A percentile compares a stretch with the other conserved stretches of the same genome.
phyloP scores from a whole-genome alignment of 92 coral and sea anemone species.

The Porites lobata region DNA sequence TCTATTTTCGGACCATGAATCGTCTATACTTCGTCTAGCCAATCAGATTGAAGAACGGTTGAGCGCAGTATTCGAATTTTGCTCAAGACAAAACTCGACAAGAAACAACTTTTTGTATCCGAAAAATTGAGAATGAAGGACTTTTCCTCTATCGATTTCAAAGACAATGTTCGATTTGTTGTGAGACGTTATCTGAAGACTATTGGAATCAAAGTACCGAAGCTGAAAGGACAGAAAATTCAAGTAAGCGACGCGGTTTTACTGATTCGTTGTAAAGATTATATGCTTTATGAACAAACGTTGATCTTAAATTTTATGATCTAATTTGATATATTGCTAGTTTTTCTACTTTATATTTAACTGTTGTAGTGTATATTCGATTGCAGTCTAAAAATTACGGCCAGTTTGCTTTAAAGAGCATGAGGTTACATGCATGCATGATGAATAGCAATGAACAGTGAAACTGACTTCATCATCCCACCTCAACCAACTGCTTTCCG shows the following conservation, averaged over 20 bases:
- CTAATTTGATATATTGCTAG: too few relatives aligned
- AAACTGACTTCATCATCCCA: too few relatives aligned
- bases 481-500: too few relatives aligned
- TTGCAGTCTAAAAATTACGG: too few relatives aligned
- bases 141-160: conserved; percentile 93
- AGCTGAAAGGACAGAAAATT: conserved; percentile 67
- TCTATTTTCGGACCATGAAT: not conserved
- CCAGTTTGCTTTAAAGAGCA: too few relatives aligned
- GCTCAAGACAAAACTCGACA: not conserved
- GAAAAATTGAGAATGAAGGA: conserved; percentile 77
- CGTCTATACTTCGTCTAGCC: conserved; percentile 4
- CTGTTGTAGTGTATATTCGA: too few relatives aligned
- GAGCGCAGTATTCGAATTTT: conserved; percentile 68
- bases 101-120: not conserved
- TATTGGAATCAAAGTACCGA: conserved; percentile 96
- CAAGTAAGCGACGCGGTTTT: conserved; percentile 54
- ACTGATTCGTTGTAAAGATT: not conserved
- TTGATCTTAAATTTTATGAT: too few relatives aligned
- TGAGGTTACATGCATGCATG: too few relatives aligned
- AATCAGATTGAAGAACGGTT: conserved; percentile 69
- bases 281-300: too few relatives aligned
- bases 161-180: conserved; percentile 91
- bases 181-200: conserved; percentile 90
- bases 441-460: too few relatives aligned
- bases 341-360: too few relatives aligned